Base-by-base conservation (phyloP, 1,140 invertebrate species). In the Megalopta genalis region DNA sequence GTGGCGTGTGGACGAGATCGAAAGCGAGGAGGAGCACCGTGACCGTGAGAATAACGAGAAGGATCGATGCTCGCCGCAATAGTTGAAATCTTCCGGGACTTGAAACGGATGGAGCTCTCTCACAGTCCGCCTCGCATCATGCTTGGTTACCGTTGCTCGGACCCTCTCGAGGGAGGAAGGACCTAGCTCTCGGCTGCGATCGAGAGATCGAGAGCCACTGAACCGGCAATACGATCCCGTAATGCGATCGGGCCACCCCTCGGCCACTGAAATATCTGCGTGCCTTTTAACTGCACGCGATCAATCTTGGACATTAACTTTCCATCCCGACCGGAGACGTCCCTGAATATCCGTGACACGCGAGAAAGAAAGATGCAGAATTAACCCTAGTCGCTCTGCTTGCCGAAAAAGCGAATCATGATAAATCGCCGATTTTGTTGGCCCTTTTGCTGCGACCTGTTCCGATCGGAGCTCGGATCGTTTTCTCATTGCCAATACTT, bases 111-210 rank as follows among this genome's bases (percentile, higher is more conserved):
- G 18, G 46, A 52, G 49, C 10, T 23, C 64, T 65, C 66, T 68
- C 46, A 65, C 64, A 65, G 46, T 21, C 14, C 25, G 65, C 46
- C 65, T 68, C 59, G 39, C 59, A 60, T 71, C 54, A 60, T 14
- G 68, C 14, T 42, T 42, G 54, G 52, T 70, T 70, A 54, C 37
- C 66, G 18, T 32, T 68, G 66, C 3, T 54, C 25, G 12, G 65
- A 52, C 23, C 46, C 25, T 52, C 14, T 14, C 23, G 6, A 52
- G 49, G 23, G 42, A 52, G 4, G 21, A 65, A 57, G 42, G 49
- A 39, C 14, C 25, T 37, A n/a, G 54, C 68, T 21, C 46, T 10
- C 46, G 21, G 4, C 18, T n/a, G 18, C 25, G 52, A 69, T 21
- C 21, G 49, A 39, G 49, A 21, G 10, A 54, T 1, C 6, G 14